Percentiles rank a stretch among this genome's conserved stretches.
phyloP scores from a whole-genome alignment of 2,113 vertebrate species.

The Fulmarus glacialis region DNA sequence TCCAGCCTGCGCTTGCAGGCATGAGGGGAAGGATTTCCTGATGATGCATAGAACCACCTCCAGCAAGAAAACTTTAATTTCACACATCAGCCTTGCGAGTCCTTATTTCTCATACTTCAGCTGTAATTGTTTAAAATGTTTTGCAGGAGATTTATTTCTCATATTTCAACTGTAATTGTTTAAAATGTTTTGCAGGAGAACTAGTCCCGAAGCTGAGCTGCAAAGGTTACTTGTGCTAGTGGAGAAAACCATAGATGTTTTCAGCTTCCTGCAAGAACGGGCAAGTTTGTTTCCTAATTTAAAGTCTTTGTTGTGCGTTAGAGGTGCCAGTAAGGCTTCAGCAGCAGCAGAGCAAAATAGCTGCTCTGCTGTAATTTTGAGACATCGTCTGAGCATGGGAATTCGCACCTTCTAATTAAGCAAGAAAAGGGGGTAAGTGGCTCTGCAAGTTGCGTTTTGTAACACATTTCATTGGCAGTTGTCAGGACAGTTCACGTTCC shows the following conservation, averaged over 20 bases:
- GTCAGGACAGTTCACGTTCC: background rate
- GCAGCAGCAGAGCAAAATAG: background rate
- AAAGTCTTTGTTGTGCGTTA: background rate
- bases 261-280: background rate
- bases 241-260: background rate
- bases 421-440: background rate
- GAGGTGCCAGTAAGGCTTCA: background rate
- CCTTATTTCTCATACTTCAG: background rate
- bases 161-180: accelerated
- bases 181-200: background rate
- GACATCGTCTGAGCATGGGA: background rate
- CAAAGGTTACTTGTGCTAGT: background rate
- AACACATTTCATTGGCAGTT: background rate
- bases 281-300: background rate
- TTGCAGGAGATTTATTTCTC: background rate
- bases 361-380: background rate
- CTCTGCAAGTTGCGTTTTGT: background rate
- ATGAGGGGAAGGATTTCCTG: background rate
- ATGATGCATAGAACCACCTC: background rate
- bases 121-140: background rate
- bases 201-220: background rate
- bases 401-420: background rate
- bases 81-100: background rate
- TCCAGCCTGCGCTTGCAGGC: background rate
- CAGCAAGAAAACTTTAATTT: background rate